These are phyloP conservation scores for Acrobasis suavella DNA, from an alignment of 2,888 invertebrate species.

Conservation along the genomic window DNA sequence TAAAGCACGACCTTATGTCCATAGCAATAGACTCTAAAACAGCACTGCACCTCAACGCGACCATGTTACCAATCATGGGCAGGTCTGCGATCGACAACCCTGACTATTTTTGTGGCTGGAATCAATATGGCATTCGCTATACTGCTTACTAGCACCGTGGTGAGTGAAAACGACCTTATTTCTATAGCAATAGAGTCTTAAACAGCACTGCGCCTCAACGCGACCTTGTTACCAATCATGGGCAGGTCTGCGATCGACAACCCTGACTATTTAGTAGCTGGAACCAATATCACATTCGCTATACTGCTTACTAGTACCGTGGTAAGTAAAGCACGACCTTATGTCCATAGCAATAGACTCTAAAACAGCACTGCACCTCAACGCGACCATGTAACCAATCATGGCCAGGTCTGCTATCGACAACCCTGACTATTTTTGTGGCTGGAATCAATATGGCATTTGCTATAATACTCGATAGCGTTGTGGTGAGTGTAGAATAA, in stretches of 20 bases:
- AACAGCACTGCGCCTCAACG: conserved; percentile 41
- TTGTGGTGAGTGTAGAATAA: not conserved
- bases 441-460: not conserved
- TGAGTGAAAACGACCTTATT: conserved; percentile 36
- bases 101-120: too few species aligned
- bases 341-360: too few species aligned
- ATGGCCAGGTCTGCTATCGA: too few species aligned
- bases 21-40: too few species aligned
- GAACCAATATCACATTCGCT: not conserved
- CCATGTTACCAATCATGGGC: too few species aligned
- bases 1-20: not conserved
- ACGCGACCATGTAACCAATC: too few species aligned
- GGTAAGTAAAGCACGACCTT: not conserved
- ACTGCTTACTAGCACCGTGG: conserved; percentile 46
- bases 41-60: too few species aligned
- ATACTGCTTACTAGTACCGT: not conserved
- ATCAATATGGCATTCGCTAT: too few species aligned
- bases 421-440: not conserved
- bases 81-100: too few species aligned
- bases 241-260: not conserved
- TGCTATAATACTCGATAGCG: not conserved
- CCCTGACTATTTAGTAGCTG: not conserved
- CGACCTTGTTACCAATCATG: too few species aligned
- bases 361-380: too few species aligned
- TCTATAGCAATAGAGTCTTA: too few species aligned